A percentile compares a stretch with the other conserved stretches of the same genome.
These are phyloP conservation scores for Cepphus grylle DNA, from an alignment of 2,113 vertebrate species.

Conservation along the genomic window DNA sequence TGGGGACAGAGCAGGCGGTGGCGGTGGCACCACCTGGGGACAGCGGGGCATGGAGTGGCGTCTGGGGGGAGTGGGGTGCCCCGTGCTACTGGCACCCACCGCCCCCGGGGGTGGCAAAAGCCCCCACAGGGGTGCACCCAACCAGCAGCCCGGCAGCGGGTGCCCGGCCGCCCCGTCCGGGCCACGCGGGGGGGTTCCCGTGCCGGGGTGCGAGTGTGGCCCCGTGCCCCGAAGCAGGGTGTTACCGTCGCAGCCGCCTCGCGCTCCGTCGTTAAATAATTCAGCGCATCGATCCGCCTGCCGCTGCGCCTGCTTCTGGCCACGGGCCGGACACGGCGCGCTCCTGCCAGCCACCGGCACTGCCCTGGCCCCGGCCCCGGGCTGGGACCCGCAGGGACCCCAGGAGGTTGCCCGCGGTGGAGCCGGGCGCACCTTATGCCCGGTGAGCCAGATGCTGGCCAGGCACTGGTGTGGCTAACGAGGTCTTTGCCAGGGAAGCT, in stretches of 20 bases:
- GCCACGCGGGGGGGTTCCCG: not conserved
- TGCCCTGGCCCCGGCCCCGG: not conserved
- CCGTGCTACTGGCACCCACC: not conserved
- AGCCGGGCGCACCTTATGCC: not conserved
- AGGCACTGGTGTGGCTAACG: accelerated
- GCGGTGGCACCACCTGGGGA: not conserved
- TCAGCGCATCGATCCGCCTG: not conserved
- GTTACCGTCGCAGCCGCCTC: not conserved
- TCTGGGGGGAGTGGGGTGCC: not conserved
- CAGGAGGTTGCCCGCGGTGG: accelerated
- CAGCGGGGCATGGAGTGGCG: not conserved
- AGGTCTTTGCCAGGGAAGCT: not conserved
- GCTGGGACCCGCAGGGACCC: not conserved
- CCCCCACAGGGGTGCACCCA: accelerated
- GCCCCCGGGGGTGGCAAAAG: not conserved
- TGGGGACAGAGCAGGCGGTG: not conserved
- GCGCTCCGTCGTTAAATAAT: not conserved
- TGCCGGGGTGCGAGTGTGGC: accelerated
- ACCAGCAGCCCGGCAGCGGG: not conserved
- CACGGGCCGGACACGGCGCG: accelerated
- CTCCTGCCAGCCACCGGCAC: not conserved
- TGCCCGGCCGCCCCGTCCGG: not conserved
- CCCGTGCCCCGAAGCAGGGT: accelerated
- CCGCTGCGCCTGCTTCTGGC: not conserved
- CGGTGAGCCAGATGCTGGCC: not conserved